Conservation (phyloP, 2,888 invertebrate genomes). For the Periphyllus acericola region DNA sequence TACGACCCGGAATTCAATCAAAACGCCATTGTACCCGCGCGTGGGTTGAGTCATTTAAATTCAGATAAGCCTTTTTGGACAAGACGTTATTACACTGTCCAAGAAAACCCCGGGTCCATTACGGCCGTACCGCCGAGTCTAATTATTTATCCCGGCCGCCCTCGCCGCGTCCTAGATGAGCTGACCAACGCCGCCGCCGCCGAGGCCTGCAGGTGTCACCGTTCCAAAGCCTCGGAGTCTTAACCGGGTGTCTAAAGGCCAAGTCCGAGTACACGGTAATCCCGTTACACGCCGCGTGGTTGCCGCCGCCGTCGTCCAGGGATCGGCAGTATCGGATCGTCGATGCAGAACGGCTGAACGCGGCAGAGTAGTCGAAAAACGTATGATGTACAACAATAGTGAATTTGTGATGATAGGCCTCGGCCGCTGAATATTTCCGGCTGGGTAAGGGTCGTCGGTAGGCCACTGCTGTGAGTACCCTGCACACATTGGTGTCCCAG, state of each 20-base stretch:
- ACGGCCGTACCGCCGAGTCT: slow-evolving; percentile 9
- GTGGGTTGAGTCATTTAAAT: slow-evolving; percentile 53
- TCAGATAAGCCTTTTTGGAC: slow-evolving; percentile 61
- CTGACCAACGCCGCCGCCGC: slow-evolving; percentile 8
- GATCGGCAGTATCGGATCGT: neutral
- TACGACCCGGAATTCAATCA: slow-evolving; percentile 55
- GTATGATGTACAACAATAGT: neutral
- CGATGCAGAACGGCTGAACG: neutral
- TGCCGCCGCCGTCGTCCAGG: neutral
- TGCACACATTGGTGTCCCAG: too few species aligned
- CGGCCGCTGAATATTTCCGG: too few species aligned
- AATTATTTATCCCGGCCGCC: slow-evolving; percentile 53
- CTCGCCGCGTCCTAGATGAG: slow-evolving; percentile 17
- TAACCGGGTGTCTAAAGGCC: slow-evolving; percentile 46
- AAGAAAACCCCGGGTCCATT: slow-evolving; percentile 43
- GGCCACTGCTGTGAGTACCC: too few species aligned
- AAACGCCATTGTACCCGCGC: slow-evolving; percentile 21
- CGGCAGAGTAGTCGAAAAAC: neutral
- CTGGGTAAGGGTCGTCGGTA: too few species aligned
- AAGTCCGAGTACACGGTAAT: slow-evolving; percentile 33
- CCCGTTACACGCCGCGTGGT: slow-evolving; percentile 20
- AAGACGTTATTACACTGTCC: slow-evolving; percentile 59
- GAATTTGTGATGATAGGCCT: too few species aligned
- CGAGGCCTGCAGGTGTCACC: neutral
- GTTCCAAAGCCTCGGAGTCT: slow-evolving; percentile 51